A percentile compares a stretch with the other conserved stretches of the same genome.
Evolutionary conservation across 2,797 vertebrate species (phyloP).

Genomic region (Pipistrellus pygmaeus): DNA sequence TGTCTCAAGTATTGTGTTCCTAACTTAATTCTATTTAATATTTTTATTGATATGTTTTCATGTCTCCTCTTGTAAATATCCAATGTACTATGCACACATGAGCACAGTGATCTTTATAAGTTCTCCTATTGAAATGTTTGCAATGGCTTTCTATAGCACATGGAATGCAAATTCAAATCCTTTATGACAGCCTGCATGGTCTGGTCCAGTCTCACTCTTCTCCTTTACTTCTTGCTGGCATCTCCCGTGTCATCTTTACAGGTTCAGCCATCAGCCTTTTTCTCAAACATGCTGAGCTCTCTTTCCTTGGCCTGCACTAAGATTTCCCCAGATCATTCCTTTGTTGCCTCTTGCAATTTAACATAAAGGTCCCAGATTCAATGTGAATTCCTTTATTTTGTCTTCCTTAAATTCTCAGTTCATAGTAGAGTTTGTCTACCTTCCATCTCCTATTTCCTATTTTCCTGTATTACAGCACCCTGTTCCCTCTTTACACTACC

Average conservation of each 20-base stretch:
- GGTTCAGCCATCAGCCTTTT: not conserved
- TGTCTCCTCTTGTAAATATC: not conserved
- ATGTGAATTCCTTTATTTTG: not conserved
- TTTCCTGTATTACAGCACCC: not conserved
- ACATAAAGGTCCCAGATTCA: not conserved
- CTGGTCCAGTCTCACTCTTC: not conserved
- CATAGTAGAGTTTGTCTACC: not conserved
- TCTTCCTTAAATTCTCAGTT: not conserved
- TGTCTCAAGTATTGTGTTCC: not conserved
- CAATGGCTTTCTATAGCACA: not conserved
- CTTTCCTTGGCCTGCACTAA: not conserved
- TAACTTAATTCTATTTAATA: not conserved
- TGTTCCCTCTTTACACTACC: not conserved
- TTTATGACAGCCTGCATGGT: not conserved
- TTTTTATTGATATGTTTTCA: slow-evolving; percentile 19
- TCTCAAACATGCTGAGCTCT: not conserved
- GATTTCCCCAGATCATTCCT: not conserved
- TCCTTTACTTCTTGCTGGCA: not conserved
- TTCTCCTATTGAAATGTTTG: not conserved
- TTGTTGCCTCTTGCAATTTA: not conserved
- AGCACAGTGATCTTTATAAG: not conserved
- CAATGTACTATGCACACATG: not conserved
- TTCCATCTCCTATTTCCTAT: not conserved
- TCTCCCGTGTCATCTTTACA: not conserved
- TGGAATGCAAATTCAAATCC: not conserved